Percentiles rank a stretch among this genome's conserved stretches.
Conservation (phyloP, 2,113 vertebrate genomes). For the Gorilla gorilla region DNA sequence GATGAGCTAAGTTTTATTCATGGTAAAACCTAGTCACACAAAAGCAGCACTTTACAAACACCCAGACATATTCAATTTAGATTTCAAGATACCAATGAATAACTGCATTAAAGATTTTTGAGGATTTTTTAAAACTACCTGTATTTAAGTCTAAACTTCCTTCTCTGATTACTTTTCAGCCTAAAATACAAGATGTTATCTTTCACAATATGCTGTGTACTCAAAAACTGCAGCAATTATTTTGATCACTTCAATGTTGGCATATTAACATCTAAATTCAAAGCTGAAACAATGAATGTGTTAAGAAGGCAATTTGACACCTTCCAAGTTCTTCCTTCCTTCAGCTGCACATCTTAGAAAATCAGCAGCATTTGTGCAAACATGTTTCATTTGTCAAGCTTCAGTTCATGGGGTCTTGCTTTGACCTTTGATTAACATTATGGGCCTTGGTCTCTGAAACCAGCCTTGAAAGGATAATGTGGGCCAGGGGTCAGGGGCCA, state of each 20-base stretch:
- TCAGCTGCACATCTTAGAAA: constrained; percentile 34
- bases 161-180: constrained; percentile 28
- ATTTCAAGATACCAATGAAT: background rate
- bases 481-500: background rate
- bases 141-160: constrained; percentile 26
- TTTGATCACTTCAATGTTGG: constrained; percentile 28
- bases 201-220: constrained; percentile 3
- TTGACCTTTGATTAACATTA: constrained; percentile 59
- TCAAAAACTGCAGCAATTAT: constrained; percentile 46
- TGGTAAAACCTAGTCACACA: background rate
- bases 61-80: background rate
- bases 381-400: constrained; percentile 52
- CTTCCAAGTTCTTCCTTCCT: background rate
- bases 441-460: background rate
- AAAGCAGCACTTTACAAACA: background rate
- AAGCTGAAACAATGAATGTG: constrained; percentile 56
- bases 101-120: background rate
- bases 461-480: background rate
- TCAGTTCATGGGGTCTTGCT: background rate
- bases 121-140: background rate
- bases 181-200: background rate
- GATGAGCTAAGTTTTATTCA: background rate
- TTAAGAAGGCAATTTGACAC: constrained; percentile 62
- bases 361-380: constrained; percentile 63
- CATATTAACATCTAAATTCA: constrained; percentile 53